Conservation (phyloP, 2,888 invertebrate genomes). For the Schrankia costaestrigalis region DNA sequence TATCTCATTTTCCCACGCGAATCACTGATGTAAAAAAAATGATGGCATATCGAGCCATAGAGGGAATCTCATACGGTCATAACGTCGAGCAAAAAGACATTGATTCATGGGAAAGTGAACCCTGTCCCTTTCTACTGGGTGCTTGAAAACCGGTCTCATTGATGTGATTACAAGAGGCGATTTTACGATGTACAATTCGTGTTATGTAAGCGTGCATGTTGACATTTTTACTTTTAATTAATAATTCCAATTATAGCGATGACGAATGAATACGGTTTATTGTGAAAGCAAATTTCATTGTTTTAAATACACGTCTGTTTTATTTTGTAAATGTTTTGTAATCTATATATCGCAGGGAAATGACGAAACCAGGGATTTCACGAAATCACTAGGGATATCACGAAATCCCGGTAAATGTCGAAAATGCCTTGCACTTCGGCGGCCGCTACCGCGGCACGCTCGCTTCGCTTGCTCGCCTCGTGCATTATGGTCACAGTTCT, state of each 20-base stretch:
- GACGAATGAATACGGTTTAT: not conserved
- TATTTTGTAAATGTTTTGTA: too few relatives aligned
- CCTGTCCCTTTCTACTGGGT: slow-evolving; percentile 48
- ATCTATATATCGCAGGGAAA: too few relatives aligned
- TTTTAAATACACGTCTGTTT: too few relatives aligned
- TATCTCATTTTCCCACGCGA: slow-evolving; percentile 26
- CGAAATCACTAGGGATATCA: too few relatives aligned
- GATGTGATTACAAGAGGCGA: slow-evolving; percentile 3
- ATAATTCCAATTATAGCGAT: not conserved
- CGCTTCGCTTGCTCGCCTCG: too few relatives aligned
- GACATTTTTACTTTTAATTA: too few relatives aligned
- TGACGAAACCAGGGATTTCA: too few relatives aligned
- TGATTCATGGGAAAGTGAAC: slow-evolving; percentile 61
- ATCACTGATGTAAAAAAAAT: slow-evolving; percentile 11
- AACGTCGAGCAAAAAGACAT: slow-evolving; percentile 47
- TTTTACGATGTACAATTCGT: not conserved
- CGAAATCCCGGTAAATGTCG: too few relatives aligned
- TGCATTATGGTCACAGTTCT: too few relatives aligned
- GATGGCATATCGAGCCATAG: slow-evolving; percentile 8
- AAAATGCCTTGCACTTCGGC: too few relatives aligned
- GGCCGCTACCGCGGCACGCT: too few relatives aligned
- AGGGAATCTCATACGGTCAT: slow-evolving; percentile 16
- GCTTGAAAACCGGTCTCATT: slow-evolving; percentile 40
- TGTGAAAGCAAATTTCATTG: too few relatives aligned
- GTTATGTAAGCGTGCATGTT: slow-evolving; percentile 2